Percentiles rank a stretch among this genome's conserved stretches.
Conservation (phyloP, 2,888 invertebrate species). For the Euzophera pinguis region DNA sequence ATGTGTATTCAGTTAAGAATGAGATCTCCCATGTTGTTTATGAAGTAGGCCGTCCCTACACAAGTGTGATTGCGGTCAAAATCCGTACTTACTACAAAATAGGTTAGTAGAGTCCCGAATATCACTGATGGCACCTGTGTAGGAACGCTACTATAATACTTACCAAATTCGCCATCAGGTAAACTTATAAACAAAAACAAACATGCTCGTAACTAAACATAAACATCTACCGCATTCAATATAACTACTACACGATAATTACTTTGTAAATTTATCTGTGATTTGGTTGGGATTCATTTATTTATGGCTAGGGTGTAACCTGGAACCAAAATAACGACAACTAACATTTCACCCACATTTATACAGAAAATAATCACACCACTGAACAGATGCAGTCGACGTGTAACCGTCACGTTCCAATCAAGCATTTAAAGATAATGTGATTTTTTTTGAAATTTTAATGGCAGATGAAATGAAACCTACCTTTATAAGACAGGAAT, state of each 20-base stretch:
- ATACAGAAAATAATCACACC: conserved; percentile 67
- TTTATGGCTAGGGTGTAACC: conserved; percentile 71
- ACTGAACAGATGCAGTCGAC: conserved; percentile 60
- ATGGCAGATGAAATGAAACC: conserved; percentile 60
- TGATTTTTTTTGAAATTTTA: conserved; percentile 45
- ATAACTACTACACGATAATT: conserved; percentile 47
- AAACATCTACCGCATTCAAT: conserved; percentile 59
- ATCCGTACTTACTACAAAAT: neutral
- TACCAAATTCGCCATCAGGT: conserved; percentile 25
- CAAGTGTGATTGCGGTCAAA: neutral
- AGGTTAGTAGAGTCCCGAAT: neutral
- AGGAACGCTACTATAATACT: conserved; percentile 24
- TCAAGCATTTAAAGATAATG: conserved; percentile 57
- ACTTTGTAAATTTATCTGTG: conserved; percentile 78
- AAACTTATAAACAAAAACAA: conserved; percentile 42
- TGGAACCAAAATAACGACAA: conserved; percentile 77
- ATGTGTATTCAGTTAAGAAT: neutral
- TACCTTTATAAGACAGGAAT: conserved; percentile 40
- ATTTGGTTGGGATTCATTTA: conserved; percentile 37
- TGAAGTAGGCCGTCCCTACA: neutral
- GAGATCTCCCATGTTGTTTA: conserved; percentile 8
- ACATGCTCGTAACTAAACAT: conserved; percentile 66
- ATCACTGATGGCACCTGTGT: neutral
- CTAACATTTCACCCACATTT: conserved; percentile 70
- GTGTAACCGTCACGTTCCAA: conserved; percentile 51